Evolutionary conservation across 2,797 vertebrate genomes (phyloP).

Genomic region (Luscinia luscinia): DNA sequence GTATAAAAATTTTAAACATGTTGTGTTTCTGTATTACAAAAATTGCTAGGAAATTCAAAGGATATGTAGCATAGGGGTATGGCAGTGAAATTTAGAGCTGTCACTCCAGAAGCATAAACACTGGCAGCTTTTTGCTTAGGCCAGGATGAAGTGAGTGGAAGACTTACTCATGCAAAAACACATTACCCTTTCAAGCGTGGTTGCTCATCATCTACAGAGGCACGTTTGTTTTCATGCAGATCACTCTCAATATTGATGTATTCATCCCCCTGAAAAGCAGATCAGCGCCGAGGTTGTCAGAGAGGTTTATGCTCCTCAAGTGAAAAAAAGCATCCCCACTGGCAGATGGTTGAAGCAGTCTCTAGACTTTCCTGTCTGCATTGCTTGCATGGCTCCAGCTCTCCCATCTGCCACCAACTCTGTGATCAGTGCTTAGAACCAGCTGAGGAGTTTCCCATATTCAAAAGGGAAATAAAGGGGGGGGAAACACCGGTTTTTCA

Average conservation of each 20-base stretch:
- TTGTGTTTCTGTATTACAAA: background rate
- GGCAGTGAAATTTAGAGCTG: background rate
- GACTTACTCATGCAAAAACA: constrained; percentile 19
- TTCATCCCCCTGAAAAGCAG: constrained; percentile 70
- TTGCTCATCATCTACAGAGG: constrained; percentile 10
- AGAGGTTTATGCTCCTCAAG: background rate
- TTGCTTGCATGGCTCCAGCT: fast-evolving
- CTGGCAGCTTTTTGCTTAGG: background rate
- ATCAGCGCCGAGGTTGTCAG: background rate
- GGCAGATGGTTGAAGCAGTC: background rate
- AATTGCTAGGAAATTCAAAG: background rate
- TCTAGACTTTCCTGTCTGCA: background rate
- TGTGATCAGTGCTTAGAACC: background rate
- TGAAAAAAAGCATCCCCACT: background rate
- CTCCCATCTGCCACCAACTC: background rate
- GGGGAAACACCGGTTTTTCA: fast-evolving
- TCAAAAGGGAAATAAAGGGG: background rate
- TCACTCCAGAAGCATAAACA: background rate
- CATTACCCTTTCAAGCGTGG: constrained; percentile 67
- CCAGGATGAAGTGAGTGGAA: background rate
- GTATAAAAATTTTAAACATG: background rate
- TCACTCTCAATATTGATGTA: constrained; percentile 56
- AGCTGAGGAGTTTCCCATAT: background rate
- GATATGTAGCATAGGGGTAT: background rate
- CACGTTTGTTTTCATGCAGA: constrained; percentile 16